phyloP scores from a whole-genome alignment of 1,140 invertebrate species.

The Bombus breviceps region DNA sequence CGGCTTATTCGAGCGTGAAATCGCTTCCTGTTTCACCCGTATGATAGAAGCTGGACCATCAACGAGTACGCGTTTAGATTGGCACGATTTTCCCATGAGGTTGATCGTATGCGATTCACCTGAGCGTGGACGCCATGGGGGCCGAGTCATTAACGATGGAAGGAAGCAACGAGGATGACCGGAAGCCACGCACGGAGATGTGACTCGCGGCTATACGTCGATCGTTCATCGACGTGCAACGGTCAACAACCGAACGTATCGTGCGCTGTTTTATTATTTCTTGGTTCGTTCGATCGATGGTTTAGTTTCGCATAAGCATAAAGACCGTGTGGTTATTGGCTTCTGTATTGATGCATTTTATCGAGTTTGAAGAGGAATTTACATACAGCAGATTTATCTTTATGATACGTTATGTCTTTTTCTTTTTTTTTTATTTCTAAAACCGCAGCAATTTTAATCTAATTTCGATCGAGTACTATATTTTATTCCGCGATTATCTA shows the following conservation, averaged over 20 bases:
- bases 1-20: slow-evolving; percentile 51
- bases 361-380: neutral
- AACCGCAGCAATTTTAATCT: neutral
- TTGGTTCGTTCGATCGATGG: neutral
- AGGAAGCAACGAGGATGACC: slow-evolving; percentile 76
- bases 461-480: neutral
- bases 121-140: slow-evolving; percentile 43
- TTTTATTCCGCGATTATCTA: too few relatives aligned
- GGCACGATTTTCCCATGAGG: slow-evolving; percentile 19
- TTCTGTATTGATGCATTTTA: neutral
- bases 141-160: slow-evolving; percentile 75
- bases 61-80: neutral
- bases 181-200: slow-evolving; percentile 80
- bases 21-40: slow-evolving; percentile 46
- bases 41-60: slow-evolving; percentile 34
- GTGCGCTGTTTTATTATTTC: slow-evolving; percentile 19
- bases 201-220: slow-evolving; percentile 66
- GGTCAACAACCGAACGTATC: slow-evolving; percentile 67
- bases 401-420: neutral
- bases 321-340: neutral
- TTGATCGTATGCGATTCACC: slow-evolving; percentile 51
- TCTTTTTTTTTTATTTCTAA: neutral
- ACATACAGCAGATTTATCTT: neutral
- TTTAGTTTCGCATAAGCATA: neutral
- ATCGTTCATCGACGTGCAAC: slow-evolving; percentile 49